Base-by-base conservation (phyloP, 2,113 vertebrate species). In the Halcyon malimbica region DNA sequence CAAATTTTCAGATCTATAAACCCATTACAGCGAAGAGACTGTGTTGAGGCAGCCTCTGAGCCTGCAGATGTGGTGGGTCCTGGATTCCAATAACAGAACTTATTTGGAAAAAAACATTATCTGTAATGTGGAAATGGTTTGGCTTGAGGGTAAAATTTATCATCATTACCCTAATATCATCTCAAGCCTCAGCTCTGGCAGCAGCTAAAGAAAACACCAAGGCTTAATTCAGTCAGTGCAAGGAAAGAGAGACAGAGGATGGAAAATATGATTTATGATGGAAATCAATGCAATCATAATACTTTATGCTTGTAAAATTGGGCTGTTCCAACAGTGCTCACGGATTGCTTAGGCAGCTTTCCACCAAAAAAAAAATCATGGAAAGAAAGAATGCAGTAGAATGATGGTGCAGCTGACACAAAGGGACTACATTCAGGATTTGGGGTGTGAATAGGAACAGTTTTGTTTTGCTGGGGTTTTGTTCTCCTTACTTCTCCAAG, bases 81-180 rank as follows among this genome's bases (percentile, higher is more conserved):
- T 87, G 57, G 91, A 92, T 96, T 97, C 94, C 95, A 97, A 97
- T 91, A 97, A 96, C 91, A 90, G 90, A 94, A 97, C 93, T 94
- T 96, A 96, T 94, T 74, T 94, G 84, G 97, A 95, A 95, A 97
- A 92, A 94, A 87, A 94, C 90, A 94, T 93, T 96, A 88, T 97
- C 95, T 96, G 90, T 95, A 95, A 95, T 82, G 96, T 97, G 95
- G 97, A 98, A 98, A 98, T 97, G 98, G 98, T 97, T 97, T 97
- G 96, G 96, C 97, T 88, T 96, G 97, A 94, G 97, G 97, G 96
- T 97, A 97, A 98, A 98, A 98, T 98, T 98, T 98, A 98, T 98
- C 98, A 98, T 98, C 98, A 98, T 98, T 98, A 98, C 97, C 98
- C 97, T 98, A 98, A 98, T 98, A 98, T 98, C 97, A 98, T 98